phyloP scores from a whole-genome alignment of 2,888 invertebrate species.

The Leucania comma region DNA sequence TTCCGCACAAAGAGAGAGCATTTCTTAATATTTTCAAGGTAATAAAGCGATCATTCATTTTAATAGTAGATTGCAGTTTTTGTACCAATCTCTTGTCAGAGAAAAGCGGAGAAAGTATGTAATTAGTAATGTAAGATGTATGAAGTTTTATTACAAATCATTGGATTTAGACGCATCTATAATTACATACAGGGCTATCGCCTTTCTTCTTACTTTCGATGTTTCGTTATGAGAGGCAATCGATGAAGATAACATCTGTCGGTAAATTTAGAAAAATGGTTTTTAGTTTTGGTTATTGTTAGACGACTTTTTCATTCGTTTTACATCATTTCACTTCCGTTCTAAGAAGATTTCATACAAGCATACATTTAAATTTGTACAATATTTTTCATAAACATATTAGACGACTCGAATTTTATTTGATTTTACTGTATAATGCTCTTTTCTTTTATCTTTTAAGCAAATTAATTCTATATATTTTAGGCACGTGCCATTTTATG shows the following conservation, averaged over 20 bases:
- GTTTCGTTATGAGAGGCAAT: conserved; percentile 17
- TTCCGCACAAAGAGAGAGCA: conserved; percentile 47
- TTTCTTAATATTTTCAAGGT: conserved; percentile 65
- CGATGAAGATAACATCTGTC: conserved; percentile 7
- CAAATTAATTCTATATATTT: background rate
- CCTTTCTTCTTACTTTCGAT: conserved; percentile 53
- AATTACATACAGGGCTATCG: conserved; percentile 53
- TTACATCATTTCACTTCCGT: background rate
- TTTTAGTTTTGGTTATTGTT: background rate
- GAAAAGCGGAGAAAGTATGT: conserved; percentile 79
- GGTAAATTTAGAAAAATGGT: background rate
- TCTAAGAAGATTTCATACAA: background rate
- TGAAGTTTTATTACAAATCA: conserved; percentile 69
- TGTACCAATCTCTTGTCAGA: conserved; percentile 64
- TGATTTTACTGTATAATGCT: no score
- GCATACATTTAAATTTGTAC: background rate
- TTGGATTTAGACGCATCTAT: conserved; percentile 57
- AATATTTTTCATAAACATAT: background rate
- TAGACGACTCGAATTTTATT: background rate
- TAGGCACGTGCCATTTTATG: background rate
- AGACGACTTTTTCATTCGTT: background rate
- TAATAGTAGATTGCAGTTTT: conserved; percentile 73
- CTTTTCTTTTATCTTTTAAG: background rate
- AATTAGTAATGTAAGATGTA: conserved; percentile 71
- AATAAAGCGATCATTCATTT: conserved; percentile 74